Evolutionary conservation across 1,140 invertebrate species (phyloP), one percentile per base, ranked within the genome.

Genomic region (Aphelenchoides besseyi): DNA sequence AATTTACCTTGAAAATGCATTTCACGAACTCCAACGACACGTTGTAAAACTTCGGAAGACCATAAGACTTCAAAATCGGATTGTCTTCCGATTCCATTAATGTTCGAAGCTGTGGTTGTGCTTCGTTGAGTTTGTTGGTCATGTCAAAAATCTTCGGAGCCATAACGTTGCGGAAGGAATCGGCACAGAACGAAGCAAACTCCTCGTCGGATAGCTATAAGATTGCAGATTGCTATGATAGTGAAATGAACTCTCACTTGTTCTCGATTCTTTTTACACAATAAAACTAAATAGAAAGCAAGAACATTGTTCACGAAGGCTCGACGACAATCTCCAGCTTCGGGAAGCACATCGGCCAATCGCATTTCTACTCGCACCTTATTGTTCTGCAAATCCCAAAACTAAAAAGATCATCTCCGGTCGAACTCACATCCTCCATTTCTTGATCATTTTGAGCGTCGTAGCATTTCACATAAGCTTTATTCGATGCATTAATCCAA

Each of bases 11-110:
- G 35, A 74, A 70, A 37, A 78, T 52, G 55, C 74, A 77, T 41
- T 80, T 79, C 26, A 78, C 63, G 78, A 78, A 78, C 12, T 78
- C 76, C 28, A 78, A 35, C 2, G 76, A 62, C 26, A 77, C 68
- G 54, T 78, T 70, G 8, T 57, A 68, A 59, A 16, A 41, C 16
- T 48, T 29, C 54, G 36, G 36, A 48, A 5, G n/a, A 8, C 9
- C 61, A 33, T 29, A 64, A 30, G 29, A 53, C 67, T 64, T 70
- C 41, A 5, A 26, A 32, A 5, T 53, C 36, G 33, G 55, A 23
- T 8, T 59, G 5, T 59, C 12, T 18, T 59, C 55, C 5, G 55
- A 8, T 33, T 59, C 55, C 55, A 59, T 59, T 33, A 18, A 28
- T 30, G 23, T 32, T 26, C 75, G 18, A 3, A 79, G 26, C 62